Evolutionary conservation across 2,113 vertebrate genomes (phyloP), one percentile per base, ranked within the genome.

Genomic region (Pipa parva): DNA sequence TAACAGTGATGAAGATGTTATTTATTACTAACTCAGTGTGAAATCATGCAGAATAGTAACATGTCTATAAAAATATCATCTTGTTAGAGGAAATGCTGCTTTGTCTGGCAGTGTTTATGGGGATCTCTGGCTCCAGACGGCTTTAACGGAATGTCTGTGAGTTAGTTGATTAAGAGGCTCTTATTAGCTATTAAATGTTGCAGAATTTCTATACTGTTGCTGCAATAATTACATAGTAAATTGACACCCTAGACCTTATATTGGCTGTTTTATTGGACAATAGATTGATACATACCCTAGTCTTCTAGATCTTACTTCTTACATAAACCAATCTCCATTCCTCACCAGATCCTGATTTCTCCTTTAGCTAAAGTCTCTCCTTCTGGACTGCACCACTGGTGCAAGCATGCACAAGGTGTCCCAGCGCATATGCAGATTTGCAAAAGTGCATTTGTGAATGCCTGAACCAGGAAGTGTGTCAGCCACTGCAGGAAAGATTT

Each of bases 111-210:
- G 25, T 27, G 52, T 55, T 63, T 54, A 6, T 42, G 26, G 11
- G 15, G 9, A 17, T 49, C 22, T 13, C 57, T n/a, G 36, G 22
- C 45, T 50, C n/a, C 42, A 49, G 18, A 21, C 22, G 11, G 26
- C 42, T 49, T 49, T 49, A 22, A 20, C 46, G 3, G 6, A 49
- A 24, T 49, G 46, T 49, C 25, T 13, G 12, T 9, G 26, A 25
- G 18, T 24, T 36, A 55, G 33, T 42, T 31, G 27, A 57, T 27
- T 65, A 21, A 17, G 42, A 31, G 63, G 28, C 28, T 28, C 2
- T 45, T 28, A 55, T 65, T 57, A 57, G 37, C 37, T 31, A 56
- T 57, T 21, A 57, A 12, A 48, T 48, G 39, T 28, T 1, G 33
- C 27, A 48, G 29, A 15, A 25, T 57, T 24, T 11, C 3, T 46